A percentile compares a stretch with the other conserved stretches of the same genome.
Conservation (phyloP, 37 sponge, comb jelly and placozoan species). For the Ephydatia muelleri region DNA sequence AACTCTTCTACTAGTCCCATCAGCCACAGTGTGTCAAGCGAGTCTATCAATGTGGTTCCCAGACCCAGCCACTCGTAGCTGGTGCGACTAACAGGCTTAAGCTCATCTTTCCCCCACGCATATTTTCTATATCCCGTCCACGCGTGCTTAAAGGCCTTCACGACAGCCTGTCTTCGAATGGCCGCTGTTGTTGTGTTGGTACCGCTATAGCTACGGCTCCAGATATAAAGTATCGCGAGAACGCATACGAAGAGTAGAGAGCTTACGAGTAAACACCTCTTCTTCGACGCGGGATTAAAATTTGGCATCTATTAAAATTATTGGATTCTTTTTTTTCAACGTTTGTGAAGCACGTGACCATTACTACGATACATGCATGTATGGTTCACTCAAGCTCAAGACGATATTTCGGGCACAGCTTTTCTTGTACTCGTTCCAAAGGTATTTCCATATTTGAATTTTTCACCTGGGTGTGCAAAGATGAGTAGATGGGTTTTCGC, state of each 20-base stretch:
- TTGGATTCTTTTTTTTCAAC: too few species aligned
- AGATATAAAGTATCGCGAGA: neutral
- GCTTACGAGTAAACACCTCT: neutral
- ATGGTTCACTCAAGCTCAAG: neutral
- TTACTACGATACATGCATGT: too few species aligned
- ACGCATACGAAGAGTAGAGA: neutral
- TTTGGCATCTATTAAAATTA: neutral
- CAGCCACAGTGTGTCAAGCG: constrained; percentile 93
- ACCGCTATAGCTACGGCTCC: neutral
- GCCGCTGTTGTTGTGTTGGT: neutral
- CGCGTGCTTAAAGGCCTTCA: constrained; percentile 85
- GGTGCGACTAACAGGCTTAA: constrained; percentile 73
- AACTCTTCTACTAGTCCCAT: constrained; percentile 89
- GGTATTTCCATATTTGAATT: constrained; percentile 72
- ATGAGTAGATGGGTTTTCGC: neutral
- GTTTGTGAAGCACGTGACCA: too few species aligned
- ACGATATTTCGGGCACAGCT: constrained; percentile 48
- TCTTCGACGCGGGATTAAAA: neutral
- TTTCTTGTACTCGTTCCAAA: constrained; percentile 67
- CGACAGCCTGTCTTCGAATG: constrained; percentile 44
- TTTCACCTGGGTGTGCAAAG: constrained; percentile 45
- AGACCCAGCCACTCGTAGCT: constrained; percentile 78
- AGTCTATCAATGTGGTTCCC: constrained; percentile 90
- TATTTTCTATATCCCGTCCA: constrained; percentile 89
- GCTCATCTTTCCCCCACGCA: constrained; percentile 94